Percentiles rank a stretch among this genome's conserved stretches.
phyloP scores from a whole-genome alignment of 2,888 invertebrate genomes.

The Trichacis sp. region DNA sequence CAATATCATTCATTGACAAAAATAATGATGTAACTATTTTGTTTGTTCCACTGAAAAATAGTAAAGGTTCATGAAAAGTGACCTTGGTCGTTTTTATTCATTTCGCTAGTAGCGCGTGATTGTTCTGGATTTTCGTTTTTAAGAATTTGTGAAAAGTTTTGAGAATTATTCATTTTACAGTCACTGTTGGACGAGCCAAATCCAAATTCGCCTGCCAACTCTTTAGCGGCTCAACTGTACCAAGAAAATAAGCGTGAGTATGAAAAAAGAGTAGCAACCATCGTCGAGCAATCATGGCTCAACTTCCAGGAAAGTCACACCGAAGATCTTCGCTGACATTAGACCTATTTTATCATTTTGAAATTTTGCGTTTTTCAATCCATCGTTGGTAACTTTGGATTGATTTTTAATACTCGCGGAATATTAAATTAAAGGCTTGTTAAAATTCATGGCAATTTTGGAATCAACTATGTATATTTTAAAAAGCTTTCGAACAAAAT shows the following conservation, averaged over 20 bases:
- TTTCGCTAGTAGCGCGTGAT: background rate
- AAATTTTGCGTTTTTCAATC: background rate
- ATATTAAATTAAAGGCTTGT: no score
- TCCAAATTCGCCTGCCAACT: constrained; percentile 78
- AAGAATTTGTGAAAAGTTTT: no score
- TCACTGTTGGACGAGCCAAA: constrained; percentile 78
- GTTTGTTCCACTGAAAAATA: background rate
- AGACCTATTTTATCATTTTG: constrained; percentile 38
- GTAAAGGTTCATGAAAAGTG: constrained; percentile 1
- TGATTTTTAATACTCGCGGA: no score
- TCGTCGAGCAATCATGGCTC: constrained; percentile 77
- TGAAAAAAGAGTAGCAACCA: constrained; percentile 75
- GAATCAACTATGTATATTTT: no score
- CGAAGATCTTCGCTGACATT: constrained; percentile 67
- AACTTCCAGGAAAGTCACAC: constrained; percentile 67
- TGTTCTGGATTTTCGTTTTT: no score
- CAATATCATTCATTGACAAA: constrained; percentile 2
- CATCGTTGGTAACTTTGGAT: no score
- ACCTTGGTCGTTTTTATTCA: background rate
- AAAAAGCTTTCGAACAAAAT: no score
- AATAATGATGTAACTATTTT: constrained; percentile 6
- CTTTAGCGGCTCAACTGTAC: constrained; percentile 76
- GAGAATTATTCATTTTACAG: constrained; percentile 71
- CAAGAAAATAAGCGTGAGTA: constrained; percentile 78
- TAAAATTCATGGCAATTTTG: no score